Evolutionary conservation across 2,797 vertebrate genomes (phyloP), one percentile per base, ranked within the genome.

Genomic region (Nothura maculosa): DNA sequence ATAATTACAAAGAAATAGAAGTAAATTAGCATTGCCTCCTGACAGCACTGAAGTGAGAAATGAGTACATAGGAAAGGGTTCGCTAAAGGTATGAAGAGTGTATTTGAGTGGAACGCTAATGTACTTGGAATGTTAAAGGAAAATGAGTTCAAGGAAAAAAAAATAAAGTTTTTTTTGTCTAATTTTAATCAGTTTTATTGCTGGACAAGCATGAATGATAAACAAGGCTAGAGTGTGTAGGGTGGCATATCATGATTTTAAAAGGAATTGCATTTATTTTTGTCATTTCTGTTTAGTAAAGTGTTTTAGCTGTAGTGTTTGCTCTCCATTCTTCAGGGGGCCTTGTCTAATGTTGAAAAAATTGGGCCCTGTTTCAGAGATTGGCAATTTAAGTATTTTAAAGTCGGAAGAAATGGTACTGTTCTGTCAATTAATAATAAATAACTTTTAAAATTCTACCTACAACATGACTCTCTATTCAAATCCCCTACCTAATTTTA

Each of bases 1-100:
- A 96, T 92, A 97, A 97, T 97, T 97, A 95, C 82, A 90, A 85
- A 92, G 77, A 93, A 93, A 86, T 85, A 85, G 85, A 95, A 89
- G 57, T 81, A 95, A 77, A 96, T 94, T 96, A 95, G 28, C 63
- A 91, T 94, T 96, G 73, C 70, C 87, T 97, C 82, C 81, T 95
- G 89, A 77, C 78, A 94, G 87, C 93, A 96, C 28, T 97, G 92
- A 85, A 91, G 93, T 95, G 95, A 91, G 73, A 97, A 97, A 97
- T 98, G 79, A 95, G 55, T 92, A 88, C 79, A 90, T 27, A 73
- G 42, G 73, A 87, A 92, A 91, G 32, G 14, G 42, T 69, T 58
- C 3, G 43, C 64, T 70, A 43, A 75, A 92, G 70, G 77, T 95
- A 73, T 94, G 94, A 96, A 70, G 54, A 84, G 66, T 74, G 85